Evolutionary conservation across 2,888 invertebrate species (phyloP).

Genomic region (Crocallis elinguaria): DNA sequence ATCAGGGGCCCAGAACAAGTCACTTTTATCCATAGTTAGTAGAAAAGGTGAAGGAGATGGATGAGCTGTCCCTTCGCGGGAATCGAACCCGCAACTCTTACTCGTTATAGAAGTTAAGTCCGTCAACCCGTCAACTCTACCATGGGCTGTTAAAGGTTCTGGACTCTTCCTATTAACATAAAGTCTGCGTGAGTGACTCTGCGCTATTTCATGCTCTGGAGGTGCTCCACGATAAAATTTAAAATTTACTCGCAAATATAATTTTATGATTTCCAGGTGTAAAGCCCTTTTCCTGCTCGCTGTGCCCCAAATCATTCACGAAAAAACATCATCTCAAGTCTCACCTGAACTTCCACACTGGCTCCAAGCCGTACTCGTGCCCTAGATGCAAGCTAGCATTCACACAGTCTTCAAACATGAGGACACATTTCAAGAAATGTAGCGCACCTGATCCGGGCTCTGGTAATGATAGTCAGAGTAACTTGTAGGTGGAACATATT

Average conservation of each 20-base stretch:
- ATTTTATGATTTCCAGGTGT: constrained; percentile 82
- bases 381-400: constrained; percentile 89
- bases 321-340: constrained; percentile 94
- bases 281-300: constrained; percentile 88
- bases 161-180: too few relatives aligned
- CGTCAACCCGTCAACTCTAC: too few relatives aligned
- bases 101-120: too few relatives aligned
- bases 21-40: too few relatives aligned
- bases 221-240: too few relatives aligned
- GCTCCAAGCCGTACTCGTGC: constrained; percentile 89
- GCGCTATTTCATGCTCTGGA: too few relatives aligned
- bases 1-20: too few relatives aligned
- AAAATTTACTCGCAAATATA: background rate
- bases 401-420: constrained; percentile 94
- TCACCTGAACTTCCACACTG: constrained; percentile 93
- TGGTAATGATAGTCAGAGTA: constrained; percentile 5
- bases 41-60: too few relatives aligned
- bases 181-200: too few relatives aligned
- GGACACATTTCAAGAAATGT: constrained; percentile 93
- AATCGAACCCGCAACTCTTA: too few relatives aligned
- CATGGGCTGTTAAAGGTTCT: too few relatives aligned
- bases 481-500: constrained; percentile 2
- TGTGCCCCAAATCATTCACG: constrained; percentile 92
- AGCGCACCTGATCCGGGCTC: constrained; percentile 45
- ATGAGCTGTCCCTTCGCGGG: too few relatives aligned